Conservation (phyloP, 2,888 invertebrate genomes). For the Protodeltote pygarga region DNA sequence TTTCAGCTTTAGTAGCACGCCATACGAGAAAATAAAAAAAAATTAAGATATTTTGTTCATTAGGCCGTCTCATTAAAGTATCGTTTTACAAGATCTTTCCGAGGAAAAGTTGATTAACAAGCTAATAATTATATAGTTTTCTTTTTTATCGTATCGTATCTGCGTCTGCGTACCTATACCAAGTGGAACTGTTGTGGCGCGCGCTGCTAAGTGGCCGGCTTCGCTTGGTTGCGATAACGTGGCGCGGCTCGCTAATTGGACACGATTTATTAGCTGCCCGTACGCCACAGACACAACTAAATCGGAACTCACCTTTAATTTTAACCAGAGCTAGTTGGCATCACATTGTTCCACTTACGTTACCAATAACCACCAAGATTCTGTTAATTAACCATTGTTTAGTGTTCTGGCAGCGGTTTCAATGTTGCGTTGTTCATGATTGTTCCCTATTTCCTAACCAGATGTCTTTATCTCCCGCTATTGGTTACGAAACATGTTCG, state of each 20-base stretch:
- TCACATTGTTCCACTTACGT: slow-evolving; percentile 18
- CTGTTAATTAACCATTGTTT: slow-evolving; percentile 47
- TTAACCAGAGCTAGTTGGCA: slow-evolving; percentile 20
- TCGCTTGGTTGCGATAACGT: slow-evolving; percentile 76
- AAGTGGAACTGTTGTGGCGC: slow-evolving; percentile 27
- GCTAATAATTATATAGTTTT: slow-evolving; percentile 23
- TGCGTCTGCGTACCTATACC: slow-evolving; percentile 3
- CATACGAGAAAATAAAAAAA: slow-evolving; percentile 16
- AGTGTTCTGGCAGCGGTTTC: slow-evolving; percentile 8
- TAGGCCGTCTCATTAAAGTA: slow-evolving; percentile 18
- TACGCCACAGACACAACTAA: slow-evolving; percentile 47
- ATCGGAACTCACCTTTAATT: slow-evolving; percentile 44
- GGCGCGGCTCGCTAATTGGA: slow-evolving; percentile 77
- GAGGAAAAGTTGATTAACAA: slow-evolving; percentile 8
- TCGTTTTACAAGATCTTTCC: slow-evolving; percentile 9
- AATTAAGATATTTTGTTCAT: slow-evolving; percentile 12
- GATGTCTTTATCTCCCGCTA: slow-evolving; percentile 51
- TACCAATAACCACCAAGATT: slow-evolving; percentile 25
- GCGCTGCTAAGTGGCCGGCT: slow-evolving; percentile 64
- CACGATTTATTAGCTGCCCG: slow-evolving; percentile 75
- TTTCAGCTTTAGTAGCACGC: slow-evolving; percentile 23
- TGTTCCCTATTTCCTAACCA: slow-evolving; percentile 41
- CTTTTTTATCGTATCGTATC: slow-evolving; percentile 23
- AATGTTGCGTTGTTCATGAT: slow-evolving; percentile 25
- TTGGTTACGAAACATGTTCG: slow-evolving; percentile 72